Base-by-base conservation (phyloP, 2,113 vertebrate genomes). In the Damaliscus lunatus region DNA sequence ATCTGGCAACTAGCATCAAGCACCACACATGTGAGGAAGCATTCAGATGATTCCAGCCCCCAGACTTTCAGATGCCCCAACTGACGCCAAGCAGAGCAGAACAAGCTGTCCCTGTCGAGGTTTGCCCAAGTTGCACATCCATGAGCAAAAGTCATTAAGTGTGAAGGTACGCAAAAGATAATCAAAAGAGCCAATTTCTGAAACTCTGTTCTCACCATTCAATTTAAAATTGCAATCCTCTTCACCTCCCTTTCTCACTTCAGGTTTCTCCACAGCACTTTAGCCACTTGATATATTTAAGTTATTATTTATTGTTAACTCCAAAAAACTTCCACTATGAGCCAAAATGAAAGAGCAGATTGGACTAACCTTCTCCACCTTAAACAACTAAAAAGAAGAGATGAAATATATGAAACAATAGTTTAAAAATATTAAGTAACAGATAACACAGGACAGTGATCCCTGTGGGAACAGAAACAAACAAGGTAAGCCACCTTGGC, bases 271-370 rank as follows among this genome's bases (percentile, higher is more conserved):
- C 46, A 88, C 0, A 86, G 43, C 50, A 97, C 48, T 86, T 71
- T 1, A 96, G 67, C 3, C 3, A 95, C 57, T 46, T 96, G 88
- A 81, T 71, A 62, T 31, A 85, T n/a, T 12, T 94, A 55, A 43
- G 81, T 52, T 96, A 59, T 88, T 83, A 19, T 48, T 40, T 95
- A 88, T 27, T 93, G 3, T 67, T 88, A 64, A 29, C 17, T 90
- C 36, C 27, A 92, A 95, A 94, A 97, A 96, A 77, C 14, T 59
- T 97, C 48, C 19, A 62, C 48, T 87, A 31, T 97, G 57, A 97
- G 19, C 12, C 10, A 88, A 95, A 31, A 88, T 59, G 13, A 92
- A 78, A 48, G 3, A 88, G 46, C 29, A 62, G 36, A 94, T 4
- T 78, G 8, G 46, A 94, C 23, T 94, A 85, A 94, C 14, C 21